Evolutionary conservation across 2,888 invertebrate species (phyloP).

Genomic region (Agapostemon virescens): DNA sequence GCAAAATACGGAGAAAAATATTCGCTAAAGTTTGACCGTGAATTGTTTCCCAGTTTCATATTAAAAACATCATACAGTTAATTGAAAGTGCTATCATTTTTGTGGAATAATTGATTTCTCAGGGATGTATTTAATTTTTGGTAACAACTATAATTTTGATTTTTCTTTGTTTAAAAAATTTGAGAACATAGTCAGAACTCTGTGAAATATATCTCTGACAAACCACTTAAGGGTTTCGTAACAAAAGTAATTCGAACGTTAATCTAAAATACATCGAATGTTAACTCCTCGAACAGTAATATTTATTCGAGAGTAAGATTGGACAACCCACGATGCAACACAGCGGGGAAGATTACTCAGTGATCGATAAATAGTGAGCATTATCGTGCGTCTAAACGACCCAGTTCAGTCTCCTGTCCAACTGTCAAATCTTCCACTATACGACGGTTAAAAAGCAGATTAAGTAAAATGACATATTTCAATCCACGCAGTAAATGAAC

Average conservation of each 20-base stretch:
- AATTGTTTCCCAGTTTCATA: no score
- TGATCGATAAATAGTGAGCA: slow-evolving; percentile 5
- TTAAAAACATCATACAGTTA: neutral
- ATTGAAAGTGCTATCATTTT: neutral
- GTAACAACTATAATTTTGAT: neutral
- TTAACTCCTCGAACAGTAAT: neutral
- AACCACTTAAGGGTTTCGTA: neutral
- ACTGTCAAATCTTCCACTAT: neutral
- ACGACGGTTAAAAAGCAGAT: slow-evolving; percentile 1
- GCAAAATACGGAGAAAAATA: no score
- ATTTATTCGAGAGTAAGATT: neutral
- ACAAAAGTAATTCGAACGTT: neutral
- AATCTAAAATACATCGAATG: neutral
- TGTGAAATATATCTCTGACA: neutral
- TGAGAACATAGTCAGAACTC: neutral
- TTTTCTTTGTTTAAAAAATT: neutral
- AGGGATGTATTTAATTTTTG: neutral
- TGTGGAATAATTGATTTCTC: neutral
- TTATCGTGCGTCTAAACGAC: neutral
- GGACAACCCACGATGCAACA: neutral
- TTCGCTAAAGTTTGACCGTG: no score
- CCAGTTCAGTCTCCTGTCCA: slow-evolving; percentile 7
- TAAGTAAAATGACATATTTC: neutral
- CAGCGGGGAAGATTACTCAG: neutral
- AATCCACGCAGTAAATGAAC: neutral